Conservation (phyloP, 1,140 invertebrate genomes). For the Drepana arcuata region DNA sequence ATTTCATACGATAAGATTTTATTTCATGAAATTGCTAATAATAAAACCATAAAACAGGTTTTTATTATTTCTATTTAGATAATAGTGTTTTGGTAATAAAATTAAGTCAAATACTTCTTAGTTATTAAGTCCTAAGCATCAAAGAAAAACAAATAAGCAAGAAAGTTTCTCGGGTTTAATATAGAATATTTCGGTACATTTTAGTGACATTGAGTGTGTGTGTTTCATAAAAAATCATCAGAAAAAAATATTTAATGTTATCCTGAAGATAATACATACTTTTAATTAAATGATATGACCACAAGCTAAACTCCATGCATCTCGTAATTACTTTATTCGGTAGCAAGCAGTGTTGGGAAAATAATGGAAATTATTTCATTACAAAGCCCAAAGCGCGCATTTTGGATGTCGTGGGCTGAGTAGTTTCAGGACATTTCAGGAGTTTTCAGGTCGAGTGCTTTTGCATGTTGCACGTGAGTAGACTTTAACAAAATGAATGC, state of each 20-base stretch:
- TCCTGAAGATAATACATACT: no score
- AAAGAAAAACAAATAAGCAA: background rate
- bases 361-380: conserved; percentile 29
- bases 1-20: no score
- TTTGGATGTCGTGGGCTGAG: conserved; percentile 23
- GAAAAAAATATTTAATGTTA: no score
- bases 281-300: background rate
- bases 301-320: background rate
- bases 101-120: no score
- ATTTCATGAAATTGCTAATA: no score
- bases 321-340: conserved; percentile 4
- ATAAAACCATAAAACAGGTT: no score
- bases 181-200: background rate
- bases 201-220: background rate
- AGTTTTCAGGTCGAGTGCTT: conserved; percentile 53
- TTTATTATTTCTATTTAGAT: no score
- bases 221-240: background rate
- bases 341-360: conserved; percentile 1
- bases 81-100: no score
- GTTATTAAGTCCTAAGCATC: background rate
- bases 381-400: conserved; percentile 16
- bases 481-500: conserved; percentile 52
- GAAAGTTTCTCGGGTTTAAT: background rate
- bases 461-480: conserved; percentile 54
- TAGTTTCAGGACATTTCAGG: conserved; percentile 30